Evolutionary conservation across 37 sponge, comb jelly and placozoan species (phyloP), one percentile per base, ranked within the genome.

Genomic region (Theonella swinhoei): DNA sequence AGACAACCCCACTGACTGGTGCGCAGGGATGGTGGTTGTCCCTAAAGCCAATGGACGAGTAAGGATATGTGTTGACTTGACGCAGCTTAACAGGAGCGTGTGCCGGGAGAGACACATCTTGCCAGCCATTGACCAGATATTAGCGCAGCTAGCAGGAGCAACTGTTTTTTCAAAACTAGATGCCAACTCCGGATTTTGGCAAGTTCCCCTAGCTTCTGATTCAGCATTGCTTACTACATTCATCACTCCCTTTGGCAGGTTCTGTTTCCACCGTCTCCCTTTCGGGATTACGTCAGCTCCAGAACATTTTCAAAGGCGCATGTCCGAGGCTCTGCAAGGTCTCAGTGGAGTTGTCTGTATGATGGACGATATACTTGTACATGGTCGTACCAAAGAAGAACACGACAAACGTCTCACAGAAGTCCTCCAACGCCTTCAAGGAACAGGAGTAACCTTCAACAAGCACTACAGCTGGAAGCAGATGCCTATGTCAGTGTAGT

Each of bases 151-250:
- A 11, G 70, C 42, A 37, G 70, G 62, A 59, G 76, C 69, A 2
- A 83, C 72, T 41, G 38, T 54, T 22, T 83, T 89, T 71, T 78
- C 89, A 0, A 89, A 89, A 41, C 75, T 89, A 8, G 89, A 88
- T 76, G 77, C 83, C 41, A 82, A 83, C 34, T 83, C 84, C 3
- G 85, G 90, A 7, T 90, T 73, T 31, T 85, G 90, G 90, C 90
- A 90, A 33, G 62, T 85, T 11, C 70, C 63, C 19, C 70, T 90
- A 24, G 20, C 81, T 29, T 69, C 87, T 1, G 67, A 80, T 26
- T 73, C 85, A 9, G 43, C 75, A 4, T 65, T 34, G 37, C 73
- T 90, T 31, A 88, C 89, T 23, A 90, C 86, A 24, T 90, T 90
- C 58, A 90, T 84, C 23, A 89, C 89, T 0, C 83, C 78, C 9